Base-by-base conservation (phyloP, 2,888 invertebrate genomes). In the Rhorus exstirpatorius region DNA sequence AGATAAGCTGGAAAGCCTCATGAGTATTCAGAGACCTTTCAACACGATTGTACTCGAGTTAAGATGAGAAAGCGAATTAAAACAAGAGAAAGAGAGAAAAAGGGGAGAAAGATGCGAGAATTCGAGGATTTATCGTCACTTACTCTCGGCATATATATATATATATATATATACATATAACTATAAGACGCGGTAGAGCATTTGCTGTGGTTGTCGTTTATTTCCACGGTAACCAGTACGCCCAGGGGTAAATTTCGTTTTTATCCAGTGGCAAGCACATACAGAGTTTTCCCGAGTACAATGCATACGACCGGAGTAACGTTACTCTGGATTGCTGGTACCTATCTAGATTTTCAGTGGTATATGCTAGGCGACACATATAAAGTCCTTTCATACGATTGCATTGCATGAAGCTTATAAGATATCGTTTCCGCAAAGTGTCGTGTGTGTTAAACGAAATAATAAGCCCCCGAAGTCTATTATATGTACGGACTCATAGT, bases 401-500 rank as follows among this genome's bases (percentile, higher is more conserved):
- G 53, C 51, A 63, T 75, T 70, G 74, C 76, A 63, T 41, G 41
- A 17, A 46, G 72, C 41, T 60, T 61, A 60, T 68, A 65, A 49
- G 68, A 82, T 41, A 78, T 82, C 68, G 68, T 81, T 77, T 77
- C 19, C 19, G 44, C 44, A 63, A 71, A 24, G 71, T 71, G 58
- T 58, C 12, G 49, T 46, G 72, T 61, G 74, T 53, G 51, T 63
- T 88, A 89, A 89, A 89, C 88, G 88, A 90, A 90, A 90, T 91
- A 91, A 91, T 91, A 91, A 91, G 89, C 89, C 86, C 85, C 38
- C 19, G 63, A 31, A 53, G 68, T 67, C 74, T 2, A 2, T 6
- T 3, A 31, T 79, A 63, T 53, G 26, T 38, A 44, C 67, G 35
- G 55, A 46, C 61, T 72, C 65, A 60, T 51, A 51, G 21, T 85